Conservation (phyloP, 2,888 invertebrate genomes). For the Calliopum simillimum region DNA sequence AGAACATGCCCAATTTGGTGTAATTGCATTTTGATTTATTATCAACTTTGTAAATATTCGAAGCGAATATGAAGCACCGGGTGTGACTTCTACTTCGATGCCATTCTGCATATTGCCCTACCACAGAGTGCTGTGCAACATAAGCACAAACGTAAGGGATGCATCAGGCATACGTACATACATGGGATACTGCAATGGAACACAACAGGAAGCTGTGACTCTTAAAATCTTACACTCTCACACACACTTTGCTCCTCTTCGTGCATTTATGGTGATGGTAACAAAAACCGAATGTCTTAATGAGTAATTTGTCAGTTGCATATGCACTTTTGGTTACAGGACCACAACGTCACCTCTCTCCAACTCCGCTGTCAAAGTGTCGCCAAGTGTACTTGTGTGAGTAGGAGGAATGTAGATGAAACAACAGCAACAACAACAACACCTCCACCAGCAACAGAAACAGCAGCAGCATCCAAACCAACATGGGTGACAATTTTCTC, state of each 20-base stretch:
- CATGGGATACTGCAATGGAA: no score
- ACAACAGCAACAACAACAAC: background rate
- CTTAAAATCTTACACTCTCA: no score
- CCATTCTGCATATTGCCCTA: conserved; percentile 18
- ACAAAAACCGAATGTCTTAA: conserved; percentile 42
- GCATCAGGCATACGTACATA: no score
- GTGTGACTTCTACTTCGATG: conserved; percentile 23
- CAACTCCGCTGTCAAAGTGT: background rate
- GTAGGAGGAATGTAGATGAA: conserved; percentile 17
- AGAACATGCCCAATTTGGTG: conserved; percentile 65
- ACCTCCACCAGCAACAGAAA: background rate
- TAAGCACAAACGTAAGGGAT: conserved; percentile 23
- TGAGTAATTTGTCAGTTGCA: conserved; percentile 54
- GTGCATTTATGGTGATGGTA: background rate
- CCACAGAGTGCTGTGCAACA: conserved; percentile 8
- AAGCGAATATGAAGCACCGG: conserved; percentile 40
- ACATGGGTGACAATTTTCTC: conserved; percentile 44
- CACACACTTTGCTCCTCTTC: background rate
- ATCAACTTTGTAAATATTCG: conserved; percentile 55
- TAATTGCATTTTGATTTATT: conserved; percentile 67
- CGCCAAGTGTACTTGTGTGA: background rate
- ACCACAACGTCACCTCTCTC: background rate
- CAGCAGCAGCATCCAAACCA: conserved; percentile 25
- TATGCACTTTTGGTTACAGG: conserved; percentile 40
- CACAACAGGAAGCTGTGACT: background rate